phyloP scores from a whole-genome alignment of 2,888 invertebrate species.

The Thymelicus acteon region DNA sequence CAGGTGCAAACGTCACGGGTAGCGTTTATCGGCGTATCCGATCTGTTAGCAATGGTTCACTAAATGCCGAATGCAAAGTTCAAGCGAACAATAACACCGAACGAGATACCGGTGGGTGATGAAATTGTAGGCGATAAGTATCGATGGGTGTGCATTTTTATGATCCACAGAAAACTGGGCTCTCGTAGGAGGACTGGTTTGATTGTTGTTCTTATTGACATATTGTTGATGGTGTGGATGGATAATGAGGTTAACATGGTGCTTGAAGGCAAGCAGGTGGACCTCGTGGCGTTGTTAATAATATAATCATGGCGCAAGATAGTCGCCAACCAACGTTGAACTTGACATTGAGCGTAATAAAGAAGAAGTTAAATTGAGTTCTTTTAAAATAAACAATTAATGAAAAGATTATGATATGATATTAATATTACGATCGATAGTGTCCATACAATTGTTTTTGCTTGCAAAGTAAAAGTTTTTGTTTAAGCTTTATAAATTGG shows the following conservation, averaged over 20 bases:
- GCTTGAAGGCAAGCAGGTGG: neutral
- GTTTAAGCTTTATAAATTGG: neutral
- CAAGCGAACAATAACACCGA: slow-evolving; percentile 65
- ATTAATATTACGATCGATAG: neutral
- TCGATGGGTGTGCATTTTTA: slow-evolving; percentile 47
- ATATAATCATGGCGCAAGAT: neutral
- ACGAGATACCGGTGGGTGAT: slow-evolving; percentile 49
- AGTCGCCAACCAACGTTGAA: neutral
- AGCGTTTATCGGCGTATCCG: slow-evolving; percentile 61
- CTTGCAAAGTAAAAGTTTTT: neutral
- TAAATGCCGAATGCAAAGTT: slow-evolving; percentile 80
- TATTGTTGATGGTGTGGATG: neutral
- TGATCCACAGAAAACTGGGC: slow-evolving; percentile 35
- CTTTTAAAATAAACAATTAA: no score
- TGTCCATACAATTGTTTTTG: neutral
- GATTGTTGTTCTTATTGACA: slow-evolving; percentile 9
- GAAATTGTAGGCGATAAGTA: slow-evolving; percentile 54
- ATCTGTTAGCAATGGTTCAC: slow-evolving; percentile 69
- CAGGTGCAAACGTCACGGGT: slow-evolving; percentile 52
- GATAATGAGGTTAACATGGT: slow-evolving; percentile 1
- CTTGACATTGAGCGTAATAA: no score
- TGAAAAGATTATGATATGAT: no score
- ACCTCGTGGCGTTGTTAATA: neutral
- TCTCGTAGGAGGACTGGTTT: slow-evolving; percentile 1
- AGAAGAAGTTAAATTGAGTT: no score